Conservation (phyloP, 2,888 invertebrate genomes). For the Drosophila neonasuta region DNA sequence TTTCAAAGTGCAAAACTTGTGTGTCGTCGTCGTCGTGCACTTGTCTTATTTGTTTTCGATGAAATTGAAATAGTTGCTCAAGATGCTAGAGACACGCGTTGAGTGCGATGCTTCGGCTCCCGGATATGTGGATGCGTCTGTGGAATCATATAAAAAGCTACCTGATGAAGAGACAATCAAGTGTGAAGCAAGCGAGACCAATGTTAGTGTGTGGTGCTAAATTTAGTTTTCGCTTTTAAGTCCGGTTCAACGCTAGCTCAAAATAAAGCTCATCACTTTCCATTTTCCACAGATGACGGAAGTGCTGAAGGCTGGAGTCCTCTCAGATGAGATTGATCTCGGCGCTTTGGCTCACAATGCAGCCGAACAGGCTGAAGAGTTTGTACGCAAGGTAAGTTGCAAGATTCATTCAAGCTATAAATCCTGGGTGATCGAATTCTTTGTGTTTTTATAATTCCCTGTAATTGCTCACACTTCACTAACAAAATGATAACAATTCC, state of each 20-base stretch:
- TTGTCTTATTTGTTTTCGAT: constrained; percentile 37
- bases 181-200: constrained; percentile 22
- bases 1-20: constrained; percentile 53
- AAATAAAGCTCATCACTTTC: constrained; percentile 10
- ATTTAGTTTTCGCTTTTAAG: constrained; percentile 8
- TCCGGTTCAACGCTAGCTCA: constrained; percentile 3
- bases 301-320: constrained; percentile 91
- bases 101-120: constrained; percentile 34
- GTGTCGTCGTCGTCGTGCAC: constrained; percentile 16
- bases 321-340: constrained; percentile 92
- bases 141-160: constrained; percentile 36
- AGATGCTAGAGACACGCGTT: constrained; percentile 46
- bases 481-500: not conserved
- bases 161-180: constrained; percentile 34
- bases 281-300: constrained; percentile 86
- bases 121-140: constrained; percentile 15
- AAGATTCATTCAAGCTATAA: constrained; percentile 5
- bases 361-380: constrained; percentile 96
- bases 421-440: not conserved
- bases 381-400: constrained; percentile 89
- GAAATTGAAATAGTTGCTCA: constrained; percentile 26
- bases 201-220: constrained; percentile 50
- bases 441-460: not conserved
- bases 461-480: constrained; percentile 11
- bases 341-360: constrained; percentile 93